Percentiles rank a stretch among this genome's conserved stretches.
Conservation (phyloP, 2,797 vertebrate species). For the Hozukius guyotensis region DNA sequence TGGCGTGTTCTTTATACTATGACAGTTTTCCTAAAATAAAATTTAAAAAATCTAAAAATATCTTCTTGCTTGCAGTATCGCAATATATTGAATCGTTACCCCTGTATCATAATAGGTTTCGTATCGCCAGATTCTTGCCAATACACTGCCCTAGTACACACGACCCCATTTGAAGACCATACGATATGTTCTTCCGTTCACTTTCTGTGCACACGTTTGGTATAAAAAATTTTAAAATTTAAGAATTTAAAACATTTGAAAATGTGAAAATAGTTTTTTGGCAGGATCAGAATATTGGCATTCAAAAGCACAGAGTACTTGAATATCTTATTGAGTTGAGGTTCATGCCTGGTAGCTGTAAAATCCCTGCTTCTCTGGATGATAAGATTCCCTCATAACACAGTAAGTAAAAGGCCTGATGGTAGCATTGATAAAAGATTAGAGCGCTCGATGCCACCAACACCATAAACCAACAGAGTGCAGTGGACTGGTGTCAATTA, state of each 20-base stretch:
- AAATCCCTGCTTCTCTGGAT: not conserved
- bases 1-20: no score
- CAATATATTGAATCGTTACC: no score
- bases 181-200: no score
- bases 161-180: no score
- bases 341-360: not conserved
- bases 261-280: not conserved
- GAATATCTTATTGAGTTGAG: not conserved
- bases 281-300: not conserved
- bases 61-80: no score
- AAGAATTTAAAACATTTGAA: not conserved
- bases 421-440: not conserved
- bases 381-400: not conserved
- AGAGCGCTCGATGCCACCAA: not conserved
- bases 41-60: no score
- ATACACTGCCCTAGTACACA: no score
- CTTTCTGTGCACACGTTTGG: not conserved
- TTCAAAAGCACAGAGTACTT: not conserved
- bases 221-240: not conserved
- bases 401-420: not conserved
- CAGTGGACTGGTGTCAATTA: not conserved
- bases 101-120: no score
- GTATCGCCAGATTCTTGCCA: no score
- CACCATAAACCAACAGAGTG: not conserved
- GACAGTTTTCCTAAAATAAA: no score